Base-by-base conservation (phyloP, 2,888 invertebrate genomes). In the Notodonta dromedarius region DNA sequence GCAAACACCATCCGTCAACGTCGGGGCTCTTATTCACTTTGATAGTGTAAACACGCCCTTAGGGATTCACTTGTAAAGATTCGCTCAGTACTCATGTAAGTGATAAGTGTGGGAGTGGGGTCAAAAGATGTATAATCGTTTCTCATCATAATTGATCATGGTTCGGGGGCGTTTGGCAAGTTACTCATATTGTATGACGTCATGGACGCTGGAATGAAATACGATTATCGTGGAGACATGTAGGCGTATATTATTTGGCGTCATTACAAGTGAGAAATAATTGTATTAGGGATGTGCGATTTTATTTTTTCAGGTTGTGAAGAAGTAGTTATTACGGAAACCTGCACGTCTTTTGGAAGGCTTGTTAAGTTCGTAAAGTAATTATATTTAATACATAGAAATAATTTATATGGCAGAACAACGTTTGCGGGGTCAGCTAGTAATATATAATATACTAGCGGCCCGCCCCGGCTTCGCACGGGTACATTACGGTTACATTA, bases 1-100 rank as follows among this genome's bases (percentile, higher is more conserved):
- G 68, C 84, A 86, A 86, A 87, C 86, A 86, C 75, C 77, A 87
- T 87, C 86, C 74, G 80, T 87, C 87, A 86, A 84, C 70, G 87
- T 86, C 86, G 65, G 60, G 65, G 67, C 80, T 77, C 74, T 66
- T 78, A 82, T 86, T 86, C 83, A 85, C 82, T 85, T 72, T 69
- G 73, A 71, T 73, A 76, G 79, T 80, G 83, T 82, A 84, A 84
- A 85, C 85, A 85, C 56, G 65, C 71, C 75, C 75, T 80, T 75
- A 76, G 71, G 67, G 74, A 80, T 82, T 82, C 80, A 75, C 77
- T 60, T 60, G 66, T 52, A 64, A 63, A 69, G 68, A 69, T 71
- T 60, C 59, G 61, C 59, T 70, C 63, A 54, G 65, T 59, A 46
- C 54, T 12, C 39, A 51, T 32, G 56, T 59, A 57, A 62, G 62